Evolutionary conservation across 1,140 invertebrate genomes (phyloP).

Genomic region (Popillia japonica): DNA sequence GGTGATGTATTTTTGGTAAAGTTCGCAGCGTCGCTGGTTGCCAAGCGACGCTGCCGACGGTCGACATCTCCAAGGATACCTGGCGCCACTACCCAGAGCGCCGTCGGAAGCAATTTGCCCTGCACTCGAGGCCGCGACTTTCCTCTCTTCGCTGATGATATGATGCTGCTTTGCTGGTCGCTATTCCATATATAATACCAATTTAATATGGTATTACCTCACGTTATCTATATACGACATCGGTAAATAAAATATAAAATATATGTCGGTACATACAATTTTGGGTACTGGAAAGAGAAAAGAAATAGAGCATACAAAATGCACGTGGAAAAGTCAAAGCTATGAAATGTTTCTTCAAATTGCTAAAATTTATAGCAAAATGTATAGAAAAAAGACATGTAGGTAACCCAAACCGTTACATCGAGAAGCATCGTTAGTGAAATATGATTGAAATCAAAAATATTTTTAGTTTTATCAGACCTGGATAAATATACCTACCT

Average conservation of each 20-base stretch:
- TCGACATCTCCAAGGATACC: constrained; percentile 61
- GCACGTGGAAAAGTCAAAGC: too few relatives aligned
- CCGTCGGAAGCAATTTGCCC: constrained; percentile 56
- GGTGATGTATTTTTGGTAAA: constrained; percentile 38
- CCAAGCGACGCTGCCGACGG: constrained; percentile 57
- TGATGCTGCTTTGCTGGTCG: constrained; percentile 40
- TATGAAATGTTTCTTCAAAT: too few relatives aligned
- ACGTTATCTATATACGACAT: neutral
- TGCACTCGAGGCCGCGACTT: constrained; percentile 45
- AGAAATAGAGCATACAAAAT: too few relatives aligned
- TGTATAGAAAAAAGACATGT: too few relatives aligned
- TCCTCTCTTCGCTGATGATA: constrained; percentile 42
- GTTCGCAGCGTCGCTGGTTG: constrained; percentile 49
- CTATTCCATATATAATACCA: constrained; percentile 5
- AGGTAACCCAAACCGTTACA: too few relatives aligned
- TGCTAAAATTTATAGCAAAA: too few relatives aligned
- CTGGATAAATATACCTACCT: too few relatives aligned
- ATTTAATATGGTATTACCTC: constrained; percentile 53
- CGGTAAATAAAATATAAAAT: neutral
- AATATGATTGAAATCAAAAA: too few relatives aligned
- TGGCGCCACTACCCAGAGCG: constrained; percentile 58
- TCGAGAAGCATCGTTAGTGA: too few relatives aligned
- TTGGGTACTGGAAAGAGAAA: too few relatives aligned
- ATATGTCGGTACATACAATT: too few relatives aligned
- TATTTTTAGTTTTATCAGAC: too few relatives aligned